A percentile compares a stretch with the other conserved stretches of the same genome.
These are phyloP conservation scores for Simalia tracyae DNA, from an alignment of 2,797 vertebrate species.

Conservation along the genomic window DNA sequence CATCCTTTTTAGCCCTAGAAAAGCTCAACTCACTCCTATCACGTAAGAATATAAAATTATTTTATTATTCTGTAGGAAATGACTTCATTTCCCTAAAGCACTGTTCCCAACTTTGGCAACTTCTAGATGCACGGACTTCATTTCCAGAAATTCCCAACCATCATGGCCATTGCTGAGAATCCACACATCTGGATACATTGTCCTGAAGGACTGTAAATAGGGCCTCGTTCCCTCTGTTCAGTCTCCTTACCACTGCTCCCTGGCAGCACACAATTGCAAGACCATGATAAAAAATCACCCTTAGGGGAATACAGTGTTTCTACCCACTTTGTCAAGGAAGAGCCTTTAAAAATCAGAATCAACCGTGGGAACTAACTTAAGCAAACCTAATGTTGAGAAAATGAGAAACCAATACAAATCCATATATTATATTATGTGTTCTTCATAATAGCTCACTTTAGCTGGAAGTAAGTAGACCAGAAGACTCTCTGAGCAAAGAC, in stretches of 20 bases:
- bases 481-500: neutral
- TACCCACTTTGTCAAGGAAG: neutral
- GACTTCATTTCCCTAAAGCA: neutral
- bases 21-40: neutral
- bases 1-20: neutral
- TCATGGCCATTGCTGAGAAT: neutral
- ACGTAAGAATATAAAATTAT: neutral
- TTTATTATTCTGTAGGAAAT: constrained; percentile 5
- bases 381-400: neutral
- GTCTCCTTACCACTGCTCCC: neutral
- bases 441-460: neutral
- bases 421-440: neutral
- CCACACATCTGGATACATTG: neutral
- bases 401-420: neutral
- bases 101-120: neutral
- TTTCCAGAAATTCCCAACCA: neutral
- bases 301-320: neutral
- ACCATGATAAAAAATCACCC: neutral
- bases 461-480: neutral
- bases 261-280: neutral
- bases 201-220: neutral
- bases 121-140: neutral
- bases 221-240: neutral
- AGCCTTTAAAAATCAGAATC: neutral
- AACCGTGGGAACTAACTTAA: neutral